Percentiles rank a stretch among this genome's conserved stretches.
Conservation (phyloP, 2,888 invertebrate genomes). For the Platypus cylindrus region DNA sequence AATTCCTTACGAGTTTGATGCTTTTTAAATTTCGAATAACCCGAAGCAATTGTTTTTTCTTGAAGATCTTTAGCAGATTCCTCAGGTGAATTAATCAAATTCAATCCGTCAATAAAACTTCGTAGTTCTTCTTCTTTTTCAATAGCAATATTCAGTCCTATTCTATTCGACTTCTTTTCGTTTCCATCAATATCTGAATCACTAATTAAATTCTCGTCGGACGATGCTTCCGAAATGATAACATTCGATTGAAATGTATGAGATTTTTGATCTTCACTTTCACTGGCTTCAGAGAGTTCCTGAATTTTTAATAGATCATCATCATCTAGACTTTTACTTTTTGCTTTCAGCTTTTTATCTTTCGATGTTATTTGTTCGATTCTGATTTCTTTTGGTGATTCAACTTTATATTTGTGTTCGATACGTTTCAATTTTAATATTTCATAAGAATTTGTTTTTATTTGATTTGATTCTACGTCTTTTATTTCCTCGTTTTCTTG, state of each 20-base stretch:
- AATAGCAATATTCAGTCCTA: slow-evolving; percentile 37
- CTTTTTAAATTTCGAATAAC: slow-evolving; percentile 33
- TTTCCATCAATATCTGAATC: slow-evolving; percentile 31
- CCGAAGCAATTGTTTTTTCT: slow-evolving; percentile 21
- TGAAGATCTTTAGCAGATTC: slow-evolving; percentile 23
- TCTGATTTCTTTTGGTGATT: slow-evolving; percentile 27
- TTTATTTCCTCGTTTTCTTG: background rate
- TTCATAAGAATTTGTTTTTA: slow-evolving; percentile 4
- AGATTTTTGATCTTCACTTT: slow-evolving; percentile 25
- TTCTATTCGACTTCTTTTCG: slow-evolving; percentile 22
- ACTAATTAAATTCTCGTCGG: slow-evolving; percentile 40
- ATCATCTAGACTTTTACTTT: slow-evolving; percentile 33
- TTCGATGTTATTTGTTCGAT: slow-evolving; percentile 5
- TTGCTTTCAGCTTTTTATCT: slow-evolving; percentile 18
- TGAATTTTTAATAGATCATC: slow-evolving; percentile 32
- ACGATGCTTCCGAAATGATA: slow-evolving; percentile 47
- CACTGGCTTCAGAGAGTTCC: slow-evolving; percentile 29
- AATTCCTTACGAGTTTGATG: slow-evolving; percentile 42
- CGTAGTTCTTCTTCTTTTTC: slow-evolving; percentile 45
- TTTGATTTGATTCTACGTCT: background rate
- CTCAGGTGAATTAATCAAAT: slow-evolving; percentile 40
- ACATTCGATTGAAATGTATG: slow-evolving; percentile 25
- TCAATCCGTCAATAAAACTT: slow-evolving; percentile 43
- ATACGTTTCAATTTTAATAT: slow-evolving; percentile 10
- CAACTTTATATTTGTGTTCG: slow-evolving; percentile 28